Conservation (phyloP, 2,113 vertebrate genomes). For the Halcyon malimbica region DNA sequence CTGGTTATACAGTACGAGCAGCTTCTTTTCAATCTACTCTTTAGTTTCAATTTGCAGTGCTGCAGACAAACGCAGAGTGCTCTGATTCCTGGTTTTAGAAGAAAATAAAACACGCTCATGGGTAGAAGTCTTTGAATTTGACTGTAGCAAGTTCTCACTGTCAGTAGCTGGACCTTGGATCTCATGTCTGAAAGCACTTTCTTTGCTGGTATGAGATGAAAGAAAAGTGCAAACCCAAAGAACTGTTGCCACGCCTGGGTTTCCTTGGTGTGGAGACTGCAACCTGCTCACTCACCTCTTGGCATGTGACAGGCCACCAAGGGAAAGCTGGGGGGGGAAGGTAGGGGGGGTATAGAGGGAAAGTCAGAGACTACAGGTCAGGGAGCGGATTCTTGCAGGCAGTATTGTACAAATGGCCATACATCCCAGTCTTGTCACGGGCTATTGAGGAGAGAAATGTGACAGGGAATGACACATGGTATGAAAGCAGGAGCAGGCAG, state of each 20-base stretch:
- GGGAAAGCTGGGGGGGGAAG: not conserved
- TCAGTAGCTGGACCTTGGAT: not conserved
- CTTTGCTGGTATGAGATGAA: not conserved
- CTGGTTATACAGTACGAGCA: not conserved
- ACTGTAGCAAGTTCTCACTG: not conserved
- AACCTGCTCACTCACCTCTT: not conserved
- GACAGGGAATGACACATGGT: accelerated
- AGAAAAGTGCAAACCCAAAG: not conserved
- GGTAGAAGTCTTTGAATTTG: not conserved
- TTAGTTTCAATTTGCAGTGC: slow-evolving; percentile 31
- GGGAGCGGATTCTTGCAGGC: not conserved
- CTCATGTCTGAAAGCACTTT: not conserved
- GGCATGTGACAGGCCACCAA: not conserved
- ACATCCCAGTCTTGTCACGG: not conserved
- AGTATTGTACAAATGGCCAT: not conserved
- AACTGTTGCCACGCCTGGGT: too few species aligned
- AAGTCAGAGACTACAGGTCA: not conserved
- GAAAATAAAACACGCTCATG: not conserved
- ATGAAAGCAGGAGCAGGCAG: not conserved
- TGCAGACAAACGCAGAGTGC: not conserved
- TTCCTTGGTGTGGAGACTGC: not conserved
- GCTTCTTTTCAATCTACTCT: slow-evolving; percentile 21
- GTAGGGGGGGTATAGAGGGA: not conserved
- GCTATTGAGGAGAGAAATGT: not conserved
- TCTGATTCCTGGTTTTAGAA: not conserved